A percentile compares a stretch with the other conserved stretches of the same genome.
Evolutionary conservation across 2,113 vertebrate species (phyloP).

Genomic region (Cochlearius cochlearius): DNA sequence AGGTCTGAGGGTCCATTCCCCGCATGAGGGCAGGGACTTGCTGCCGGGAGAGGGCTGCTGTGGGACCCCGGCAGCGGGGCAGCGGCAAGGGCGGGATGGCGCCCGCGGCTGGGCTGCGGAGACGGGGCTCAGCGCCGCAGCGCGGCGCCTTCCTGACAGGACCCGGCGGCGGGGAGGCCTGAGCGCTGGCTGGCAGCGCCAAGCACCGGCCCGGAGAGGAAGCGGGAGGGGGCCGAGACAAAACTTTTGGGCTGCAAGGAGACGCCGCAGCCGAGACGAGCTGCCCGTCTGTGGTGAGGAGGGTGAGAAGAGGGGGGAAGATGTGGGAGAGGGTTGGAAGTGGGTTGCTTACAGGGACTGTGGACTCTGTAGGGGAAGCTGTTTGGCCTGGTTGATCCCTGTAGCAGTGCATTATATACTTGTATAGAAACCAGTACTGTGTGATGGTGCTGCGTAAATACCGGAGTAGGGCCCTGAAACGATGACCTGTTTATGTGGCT

Average conservation of each 20-base stretch:
- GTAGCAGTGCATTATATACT: accelerated
- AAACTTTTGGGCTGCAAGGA: accelerated
- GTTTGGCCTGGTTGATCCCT: not conserved
- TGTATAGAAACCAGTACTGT: accelerated
- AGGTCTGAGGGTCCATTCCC: accelerated
- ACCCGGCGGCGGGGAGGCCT: not conserved
- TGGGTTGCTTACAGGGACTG: not conserved
- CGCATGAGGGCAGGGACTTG: accelerated
- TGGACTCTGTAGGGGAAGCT: not conserved
- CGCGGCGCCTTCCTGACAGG: not conserved
- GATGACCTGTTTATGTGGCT: not conserved
- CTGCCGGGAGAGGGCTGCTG: no score
- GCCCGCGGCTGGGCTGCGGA: not conserved
- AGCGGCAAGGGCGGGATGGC: not conserved
- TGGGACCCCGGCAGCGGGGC: accelerated
- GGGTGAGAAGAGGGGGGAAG: not conserved
- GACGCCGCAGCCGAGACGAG: accelerated
- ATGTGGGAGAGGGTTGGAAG: not conserved
- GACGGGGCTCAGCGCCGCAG: accelerated
- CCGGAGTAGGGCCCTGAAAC: not conserved
- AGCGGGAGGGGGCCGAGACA: accelerated
- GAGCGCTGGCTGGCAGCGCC: accelerated
- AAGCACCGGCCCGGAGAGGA: accelerated
- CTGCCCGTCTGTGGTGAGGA: not conserved
- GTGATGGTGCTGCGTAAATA: not conserved